Conservation (phyloP, 2,888 invertebrate species). For the Diarsia mendica region DNA sequence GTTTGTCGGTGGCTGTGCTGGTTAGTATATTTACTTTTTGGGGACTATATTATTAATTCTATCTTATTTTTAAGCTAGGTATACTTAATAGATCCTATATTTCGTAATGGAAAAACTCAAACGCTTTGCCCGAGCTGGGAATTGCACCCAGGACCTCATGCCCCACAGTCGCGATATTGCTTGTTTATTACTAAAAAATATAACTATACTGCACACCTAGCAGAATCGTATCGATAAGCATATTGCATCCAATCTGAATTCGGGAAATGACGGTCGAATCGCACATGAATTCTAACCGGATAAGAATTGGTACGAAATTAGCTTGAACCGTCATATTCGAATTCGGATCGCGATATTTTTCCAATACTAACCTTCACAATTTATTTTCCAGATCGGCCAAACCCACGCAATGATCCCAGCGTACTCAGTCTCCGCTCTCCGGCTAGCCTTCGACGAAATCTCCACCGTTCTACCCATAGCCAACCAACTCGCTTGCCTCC, state of each 20-base stretch:
- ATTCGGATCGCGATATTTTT: neutral
- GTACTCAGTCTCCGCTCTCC: slow-evolving; percentile 84
- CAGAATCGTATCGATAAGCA: neutral
- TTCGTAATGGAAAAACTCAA: no score
- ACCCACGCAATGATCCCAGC: slow-evolving; percentile 86
- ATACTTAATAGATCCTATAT: no score
- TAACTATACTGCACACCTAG: neutral
- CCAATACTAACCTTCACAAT: neutral
- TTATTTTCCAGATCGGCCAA: slow-evolving; percentile 74
- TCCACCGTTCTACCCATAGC: slow-evolving; percentile 82
- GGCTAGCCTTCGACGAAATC: slow-evolving; percentile 85
- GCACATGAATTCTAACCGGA: neutral
- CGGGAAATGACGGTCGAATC: neutral
- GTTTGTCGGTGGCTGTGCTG: slow-evolving; percentile 50
- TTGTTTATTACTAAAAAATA: neutral
- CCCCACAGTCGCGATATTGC: no score
- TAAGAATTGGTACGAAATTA: no score
- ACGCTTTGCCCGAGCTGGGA: no score
- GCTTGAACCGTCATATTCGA: no score
- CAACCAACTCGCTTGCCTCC: slow-evolving; percentile 83
- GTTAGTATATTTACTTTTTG: slow-evolving; percentile 50
- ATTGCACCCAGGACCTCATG: no score
- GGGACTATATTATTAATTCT: no score
- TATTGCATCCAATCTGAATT: neutral
- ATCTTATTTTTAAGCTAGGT: no score